phyloP scores from a whole-genome alignment of 1,140 invertebrate genomes.

The Alviniconcha marisindica region DNA sequence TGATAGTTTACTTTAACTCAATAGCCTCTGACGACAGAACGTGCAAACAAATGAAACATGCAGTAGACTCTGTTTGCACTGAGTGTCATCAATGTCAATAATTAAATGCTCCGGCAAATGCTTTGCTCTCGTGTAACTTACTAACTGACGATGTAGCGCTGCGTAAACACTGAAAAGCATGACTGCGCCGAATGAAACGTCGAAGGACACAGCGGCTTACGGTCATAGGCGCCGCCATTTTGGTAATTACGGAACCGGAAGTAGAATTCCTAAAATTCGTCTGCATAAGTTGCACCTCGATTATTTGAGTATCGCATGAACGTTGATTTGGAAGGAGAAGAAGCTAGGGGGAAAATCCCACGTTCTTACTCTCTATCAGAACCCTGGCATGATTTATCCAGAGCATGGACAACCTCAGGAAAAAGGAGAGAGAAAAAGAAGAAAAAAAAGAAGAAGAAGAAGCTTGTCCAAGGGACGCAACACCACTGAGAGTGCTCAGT shows the following conservation, averaged over 20 bases:
- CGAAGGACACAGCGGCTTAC: neutral
- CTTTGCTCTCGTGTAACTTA: neutral
- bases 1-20: neutral
- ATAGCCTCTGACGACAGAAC: neutral
- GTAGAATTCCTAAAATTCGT: no score
- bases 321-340: no score
- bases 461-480: no score
- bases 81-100: neutral
- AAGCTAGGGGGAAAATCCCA: no score
- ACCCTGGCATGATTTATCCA: no score
- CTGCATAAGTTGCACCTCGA: no score
- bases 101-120: neutral
- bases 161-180: neutral
- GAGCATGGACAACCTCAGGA: no score
- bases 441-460: no score
- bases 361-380: no score
- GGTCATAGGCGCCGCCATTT: neutral
- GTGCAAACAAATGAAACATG: neutral
- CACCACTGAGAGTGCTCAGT: no score
- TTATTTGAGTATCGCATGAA: no score
- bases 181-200: neutral
- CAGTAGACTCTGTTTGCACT: neutral
- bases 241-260: neutral
- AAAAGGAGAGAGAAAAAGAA: no score
- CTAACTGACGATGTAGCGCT: neutral